Base-by-base conservation (phyloP, 2,888 invertebrate genomes). In the Epirrita christyi region DNA sequence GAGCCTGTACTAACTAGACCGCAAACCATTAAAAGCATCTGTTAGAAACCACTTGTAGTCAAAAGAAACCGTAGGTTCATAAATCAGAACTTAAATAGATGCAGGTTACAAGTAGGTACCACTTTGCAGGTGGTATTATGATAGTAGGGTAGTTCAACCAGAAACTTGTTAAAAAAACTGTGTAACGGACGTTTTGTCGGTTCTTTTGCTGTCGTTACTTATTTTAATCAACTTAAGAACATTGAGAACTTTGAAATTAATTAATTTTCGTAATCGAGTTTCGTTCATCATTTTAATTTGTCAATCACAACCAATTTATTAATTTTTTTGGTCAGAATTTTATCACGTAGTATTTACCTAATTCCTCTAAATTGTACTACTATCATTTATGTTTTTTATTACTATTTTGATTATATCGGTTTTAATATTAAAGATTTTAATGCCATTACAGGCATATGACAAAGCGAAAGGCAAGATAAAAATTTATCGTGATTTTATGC, bases 31-130 rank as follows among this genome's bases (percentile, higher is more conserved):
- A 75, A 66, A 70, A 68, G 63, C 75, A 70, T 75, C 75, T 78
- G 78, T 72, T 77, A 68, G 66, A 58, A 70, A 65, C 77, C 85
- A 84, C 85, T 86, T 80, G 81, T 84, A 76, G 64, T 72, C 66
- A 71, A 76, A 69, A 74, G 61, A 72, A 67, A 67, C 70, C 74
- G 56, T 72, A 69, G 59, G 70, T 66, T 70, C 76, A 83, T 86
- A 86, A 86, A 86, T 86, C 78, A 85, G 75, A 72, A 59, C 73
- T 72, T 78, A 86, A 86, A 83, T 79, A 84, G 83, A 81, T 73
- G 68, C 78, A 38, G 64, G 74, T 73, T 78, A 73, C 71, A 79
- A 83, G 83, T n/a, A n/a, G n/a, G n/a, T 77, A 64, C 62, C 64
- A 67, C 71, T 74, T 61, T 54, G 62, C 77, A 78, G 78, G 78